A percentile compares a stretch with the other conserved stretches of the same genome.
phyloP scores from a whole-genome alignment of 1,140 invertebrate species.

The Drosophila pruinosa region DNA sequence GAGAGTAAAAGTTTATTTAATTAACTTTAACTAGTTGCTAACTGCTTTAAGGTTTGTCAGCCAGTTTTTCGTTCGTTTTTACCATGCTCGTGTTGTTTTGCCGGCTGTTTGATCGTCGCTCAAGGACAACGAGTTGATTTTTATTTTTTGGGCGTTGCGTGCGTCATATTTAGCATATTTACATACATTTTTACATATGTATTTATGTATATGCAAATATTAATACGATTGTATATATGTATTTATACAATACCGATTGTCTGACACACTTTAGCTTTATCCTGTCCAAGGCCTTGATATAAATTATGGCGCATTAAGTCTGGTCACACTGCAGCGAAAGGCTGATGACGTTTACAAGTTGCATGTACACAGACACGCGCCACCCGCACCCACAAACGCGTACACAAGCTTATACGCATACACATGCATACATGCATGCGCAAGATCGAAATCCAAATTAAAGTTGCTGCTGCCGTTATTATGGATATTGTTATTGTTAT shows the following conservation, averaged over 20 bases:
- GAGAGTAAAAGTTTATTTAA: slow-evolving; percentile 46
- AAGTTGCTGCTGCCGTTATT: slow-evolving; percentile 2
- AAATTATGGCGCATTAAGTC: background rate
- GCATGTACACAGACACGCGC: slow-evolving; percentile 5
- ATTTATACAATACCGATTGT: slow-evolving; percentile 1
- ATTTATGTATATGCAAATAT: background rate
- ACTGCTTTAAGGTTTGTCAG: slow-evolving; percentile 23
- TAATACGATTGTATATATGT: slow-evolving; percentile 5
- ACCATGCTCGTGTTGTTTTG: slow-evolving; percentile 32
- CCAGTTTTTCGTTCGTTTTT: slow-evolving; percentile 14
- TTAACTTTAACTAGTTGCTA: slow-evolving; percentile 45
- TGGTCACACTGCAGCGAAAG: slow-evolving; percentile 14
- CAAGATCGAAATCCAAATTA: background rate
- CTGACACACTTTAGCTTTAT: slow-evolving; percentile 9
- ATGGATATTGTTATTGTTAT: slow-evolving; percentile 19
- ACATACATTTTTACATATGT: slow-evolving; percentile 12
- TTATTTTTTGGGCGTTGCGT: slow-evolving; percentile 25
- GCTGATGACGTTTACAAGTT: slow-evolving; percentile 23
- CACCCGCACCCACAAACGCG: background rate
- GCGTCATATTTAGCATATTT: slow-evolving; percentile 31
- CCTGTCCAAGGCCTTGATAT: slow-evolving; percentile 20
- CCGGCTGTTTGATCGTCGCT: slow-evolving; percentile 22
- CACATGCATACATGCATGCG: background rate
- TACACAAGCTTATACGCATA: background rate
- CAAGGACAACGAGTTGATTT: slow-evolving; percentile 36